Evolutionary conservation across 2,113 vertebrate genomes (phyloP), one percentile per base, ranked within the genome.

Genomic region (Panthera uncia): DNA sequence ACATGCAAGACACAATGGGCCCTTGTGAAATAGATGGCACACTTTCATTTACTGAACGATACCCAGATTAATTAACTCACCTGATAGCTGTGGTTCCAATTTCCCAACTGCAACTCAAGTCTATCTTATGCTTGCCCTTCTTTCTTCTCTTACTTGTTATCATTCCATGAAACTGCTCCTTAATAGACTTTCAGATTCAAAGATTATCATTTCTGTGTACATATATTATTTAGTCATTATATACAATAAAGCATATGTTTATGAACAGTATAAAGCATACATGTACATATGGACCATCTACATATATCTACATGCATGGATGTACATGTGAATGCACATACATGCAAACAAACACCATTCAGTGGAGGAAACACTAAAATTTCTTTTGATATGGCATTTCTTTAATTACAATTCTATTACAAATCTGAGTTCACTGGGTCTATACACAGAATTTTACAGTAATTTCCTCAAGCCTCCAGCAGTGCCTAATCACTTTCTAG

Each of bases 1-100:
- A 98, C 96, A 97, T 96, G 97, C 97, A 98, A 98, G 95, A 98
- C 98, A 98, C 98, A 98, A 98, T 85, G 87, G 98, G 98, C 98
- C 98, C 98, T 98, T 98, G 96, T 98, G 98, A 99, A 99, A 99
- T 98, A 98, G 98, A 99, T 98, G 98, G 98, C 97, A 98, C 98
- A 98, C 97, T 98, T 99, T 99, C 98, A 98, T 98, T 99, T 99
- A 98, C 98, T 98, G 98, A 98, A 98, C 93, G 98, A 98, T 98
- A 98, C 98, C 97, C 98, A 98, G 98, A 99, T 98, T 99, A 99
- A 99, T 99, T 99, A 99, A 99, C 98, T 98, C 97, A 98, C 98
- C 98, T 98, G 98, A 98, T 99, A 98, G 98, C 98, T 97, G 65
- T 97, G 93, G 97, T 98, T 98, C 95, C 98, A 98, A 98, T 95